Base-by-base conservation (phyloP, 2,113 vertebrate species). In the Brachypteracias leptosomus region DNA sequence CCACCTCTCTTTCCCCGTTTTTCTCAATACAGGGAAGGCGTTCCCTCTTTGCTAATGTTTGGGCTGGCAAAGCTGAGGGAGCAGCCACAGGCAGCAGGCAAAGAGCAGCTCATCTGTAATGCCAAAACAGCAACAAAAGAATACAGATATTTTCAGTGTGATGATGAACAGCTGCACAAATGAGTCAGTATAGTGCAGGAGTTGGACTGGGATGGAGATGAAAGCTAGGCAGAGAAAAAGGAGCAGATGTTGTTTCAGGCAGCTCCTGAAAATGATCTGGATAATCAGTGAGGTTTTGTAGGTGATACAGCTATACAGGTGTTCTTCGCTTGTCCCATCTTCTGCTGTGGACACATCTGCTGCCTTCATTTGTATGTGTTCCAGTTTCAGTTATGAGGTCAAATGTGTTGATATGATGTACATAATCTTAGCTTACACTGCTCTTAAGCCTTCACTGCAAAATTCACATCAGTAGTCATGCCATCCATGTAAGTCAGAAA, bases 401-500 rank as follows among this genome's bases (percentile, higher is more conserved):
- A 75, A 68, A 13, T 63, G 29, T 63, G 18, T 62, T 84, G 46
- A 10, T 88, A 25, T 3, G 17, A 51, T 71, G 58, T 59, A 58
- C 0, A 0, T 71, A 59, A 44, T 51, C 63, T 59, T 72, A 35
- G 19, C 66, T 67, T 65, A 36, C 10, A 25, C 52, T 55, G 0
- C 57, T 86, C 57, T 70, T 51, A 16, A 59, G n/a, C 54, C 33
- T 92, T 79, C 29, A 36, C n/a, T 80, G 58, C 29, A 77, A 28
- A 86, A 67, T 74, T 67, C 19, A 9, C 25, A 33, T 54, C 49
- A 47, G 24, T 46, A 63, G 33, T 38, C 25, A 47, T 31, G 29
- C 55, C 72, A 59, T 62, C 76, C 79, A 42, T 65, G 13, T 40
- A 51, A 67, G 19, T 83, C 54, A 86, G 84, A 80, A 87, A 89